A percentile compares a stretch with the other conserved stretches of the same genome.
phyloP scores from a whole-genome alignment of 2,888 invertebrate genomes.

The Tinea semifulvella region DNA sequence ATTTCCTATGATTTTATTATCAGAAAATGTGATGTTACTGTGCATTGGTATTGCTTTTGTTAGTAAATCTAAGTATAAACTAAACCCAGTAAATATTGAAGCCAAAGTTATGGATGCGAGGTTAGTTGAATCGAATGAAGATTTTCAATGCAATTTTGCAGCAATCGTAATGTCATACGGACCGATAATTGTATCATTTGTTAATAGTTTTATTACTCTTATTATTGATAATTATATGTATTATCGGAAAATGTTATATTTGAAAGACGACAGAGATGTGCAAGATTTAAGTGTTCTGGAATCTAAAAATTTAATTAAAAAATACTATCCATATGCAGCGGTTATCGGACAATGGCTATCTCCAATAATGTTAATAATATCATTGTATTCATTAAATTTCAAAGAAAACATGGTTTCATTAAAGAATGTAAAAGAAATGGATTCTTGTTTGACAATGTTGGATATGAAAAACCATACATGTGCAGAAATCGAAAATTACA shows the following conservation, averaged over 20 bases:
- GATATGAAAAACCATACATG: conserved; percentile 36
- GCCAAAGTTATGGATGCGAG: conserved; percentile 30
- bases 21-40: conserved; percentile 47
- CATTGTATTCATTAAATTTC: conserved; percentile 47
- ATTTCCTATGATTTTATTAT: conserved; percentile 40
- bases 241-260: conserved; percentile 36
- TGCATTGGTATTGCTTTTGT: conserved; percentile 50
- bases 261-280: conserved; percentile 37
- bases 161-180: conserved; percentile 43
- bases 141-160: conserved; percentile 32
- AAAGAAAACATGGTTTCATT: conserved; percentile 30
- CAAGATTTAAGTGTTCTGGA: conserved; percentile 25
- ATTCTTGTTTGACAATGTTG: conserved; percentile 38
- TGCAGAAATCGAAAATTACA: conserved; percentile 17
- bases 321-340: conserved; percentile 38
- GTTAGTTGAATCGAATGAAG: conserved; percentile 20
- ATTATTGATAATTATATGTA: conserved; percentile 55
- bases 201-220: conserved; percentile 51
- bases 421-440: conserved; percentile 21
- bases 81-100: conserved; percentile 30
- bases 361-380: conserved; percentile 38
- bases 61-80: conserved; percentile 31
- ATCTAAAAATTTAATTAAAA: conserved; percentile 26
- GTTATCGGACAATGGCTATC: conserved; percentile 47
- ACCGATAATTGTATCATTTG: conserved; percentile 44